Percentiles rank a stretch among this genome's conserved stretches.
Conservation (phyloP, 2,888 invertebrate species). For the Cryptocheilus praepositus region DNA sequence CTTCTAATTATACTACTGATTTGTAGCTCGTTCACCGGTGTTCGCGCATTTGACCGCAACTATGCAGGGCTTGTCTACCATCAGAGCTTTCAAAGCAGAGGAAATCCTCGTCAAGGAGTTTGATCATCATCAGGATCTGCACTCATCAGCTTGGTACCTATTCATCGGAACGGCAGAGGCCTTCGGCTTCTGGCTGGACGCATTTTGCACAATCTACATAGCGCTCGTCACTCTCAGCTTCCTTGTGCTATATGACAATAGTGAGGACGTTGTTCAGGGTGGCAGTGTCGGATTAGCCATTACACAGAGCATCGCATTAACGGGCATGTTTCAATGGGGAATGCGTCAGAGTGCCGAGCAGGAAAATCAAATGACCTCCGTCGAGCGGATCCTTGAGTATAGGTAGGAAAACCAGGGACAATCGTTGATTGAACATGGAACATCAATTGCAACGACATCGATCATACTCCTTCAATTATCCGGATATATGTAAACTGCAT, state of each 20-base stretch:
- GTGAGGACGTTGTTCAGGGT: conserved; percentile 66
- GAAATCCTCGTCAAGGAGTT: conserved; percentile 79
- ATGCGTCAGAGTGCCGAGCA: conserved; percentile 83
- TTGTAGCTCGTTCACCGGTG: conserved; percentile 86
- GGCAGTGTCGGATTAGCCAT: conserved; percentile 77
- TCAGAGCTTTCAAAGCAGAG: conserved; percentile 86
- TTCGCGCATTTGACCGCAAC: conserved; percentile 89
- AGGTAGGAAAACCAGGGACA: too few relatives aligned
- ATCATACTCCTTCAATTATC: too few relatives aligned
- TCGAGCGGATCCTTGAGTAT: conserved; percentile 87
- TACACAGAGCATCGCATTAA: conserved; percentile 76
- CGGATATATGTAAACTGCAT: too few relatives aligned
- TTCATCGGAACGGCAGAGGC: conserved; percentile 81
- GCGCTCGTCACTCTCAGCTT: conserved; percentile 80
- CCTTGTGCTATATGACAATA: conserved; percentile 71
- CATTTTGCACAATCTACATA: conserved; percentile 80
- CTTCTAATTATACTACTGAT: too few relatives aligned
- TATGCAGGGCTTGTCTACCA: conserved; percentile 86
- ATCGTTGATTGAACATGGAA: too few relatives aligned
- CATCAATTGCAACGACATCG: too few relatives aligned
- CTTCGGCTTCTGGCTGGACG: conserved; percentile 81
- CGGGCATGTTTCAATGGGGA: conserved; percentile 79
- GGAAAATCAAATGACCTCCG: conserved; percentile 80
- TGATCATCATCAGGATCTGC: conserved; percentile 79
- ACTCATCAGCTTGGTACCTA: conserved; percentile 82